phyloP scores from a whole-genome alignment of 2,888 invertebrate genomes.

The Drosophila prostipennis region DNA sequence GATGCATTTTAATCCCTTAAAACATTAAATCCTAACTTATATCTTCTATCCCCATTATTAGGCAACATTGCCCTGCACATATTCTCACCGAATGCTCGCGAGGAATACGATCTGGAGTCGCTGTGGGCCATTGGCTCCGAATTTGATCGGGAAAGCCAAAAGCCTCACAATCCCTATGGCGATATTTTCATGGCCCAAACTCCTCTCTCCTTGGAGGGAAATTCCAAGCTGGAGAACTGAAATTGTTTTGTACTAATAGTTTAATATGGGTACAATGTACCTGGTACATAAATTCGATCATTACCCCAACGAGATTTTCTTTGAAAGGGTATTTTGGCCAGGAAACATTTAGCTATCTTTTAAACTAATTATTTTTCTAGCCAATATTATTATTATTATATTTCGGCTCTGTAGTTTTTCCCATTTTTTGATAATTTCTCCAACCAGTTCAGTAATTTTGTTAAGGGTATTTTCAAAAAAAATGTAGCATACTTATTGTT shows the following conservation, averaged over 20 bases:
- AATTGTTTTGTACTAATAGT: neutral
- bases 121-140: conserved; percentile 95
- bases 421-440: no score
- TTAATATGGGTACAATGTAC: neutral
- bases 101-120: conserved; percentile 93
- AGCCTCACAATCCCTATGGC: conserved; percentile 86
- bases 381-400: no score
- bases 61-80: conserved; percentile 97
- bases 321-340: no score
- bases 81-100: conserved; percentile 89
- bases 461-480: no score
- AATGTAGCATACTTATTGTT: no score
- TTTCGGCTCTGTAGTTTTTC: no score
- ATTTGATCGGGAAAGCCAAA: conserved; percentile 89
- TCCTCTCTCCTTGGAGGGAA: neutral
- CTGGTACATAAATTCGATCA: neutral
- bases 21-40: no score
- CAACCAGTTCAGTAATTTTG: no score
- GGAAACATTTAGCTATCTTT: no score
- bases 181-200: conserved; percentile 85
- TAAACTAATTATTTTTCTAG: no score
- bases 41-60: conserved; percentile 76
- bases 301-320: neutral
- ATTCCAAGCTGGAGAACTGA: conserved; percentile 1
- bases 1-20: no score